phyloP scores from a whole-genome alignment of 2,113 vertebrate species.

The Xenus cinereus region DNA sequence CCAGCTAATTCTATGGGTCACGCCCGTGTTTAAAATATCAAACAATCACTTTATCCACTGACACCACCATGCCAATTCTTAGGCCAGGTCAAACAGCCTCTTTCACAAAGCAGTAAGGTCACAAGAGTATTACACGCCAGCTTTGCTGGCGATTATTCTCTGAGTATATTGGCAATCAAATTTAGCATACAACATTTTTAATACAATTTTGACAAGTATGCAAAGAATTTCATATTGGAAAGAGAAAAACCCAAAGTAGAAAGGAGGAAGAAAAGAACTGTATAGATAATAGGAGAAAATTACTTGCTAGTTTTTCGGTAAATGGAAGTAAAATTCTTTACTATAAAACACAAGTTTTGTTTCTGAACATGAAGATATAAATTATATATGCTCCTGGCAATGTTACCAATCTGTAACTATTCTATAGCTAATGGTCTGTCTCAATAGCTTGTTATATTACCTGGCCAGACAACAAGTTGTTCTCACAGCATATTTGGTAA shows the following conservation, averaged over 20 bases:
- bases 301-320: not conserved
- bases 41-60: not conserved
- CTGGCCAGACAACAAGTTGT: not conserved
- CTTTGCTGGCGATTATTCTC: not conserved
- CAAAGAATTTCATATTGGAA: not conserved
- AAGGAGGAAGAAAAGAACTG: not conserved
- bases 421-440: not conserved
- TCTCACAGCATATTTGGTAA: not conserved
- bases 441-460: not conserved
- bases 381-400: not conserved
- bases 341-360: not conserved
- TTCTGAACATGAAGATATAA: not conserved
- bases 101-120: not conserved
- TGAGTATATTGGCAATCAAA: not conserved
- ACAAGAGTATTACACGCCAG: not conserved
- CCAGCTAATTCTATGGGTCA: not conserved
- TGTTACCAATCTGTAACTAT: not conserved
- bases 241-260: not conserved
- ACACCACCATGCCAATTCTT: not conserved
- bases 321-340: not conserved
- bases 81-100: not conserved
- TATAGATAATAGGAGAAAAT: not conserved
- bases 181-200: not conserved
- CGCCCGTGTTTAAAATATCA: not conserved
- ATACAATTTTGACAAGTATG: not conserved